Base-by-base conservation (phyloP, 2,113 vertebrate species). In the Motacilla alba region DNA sequence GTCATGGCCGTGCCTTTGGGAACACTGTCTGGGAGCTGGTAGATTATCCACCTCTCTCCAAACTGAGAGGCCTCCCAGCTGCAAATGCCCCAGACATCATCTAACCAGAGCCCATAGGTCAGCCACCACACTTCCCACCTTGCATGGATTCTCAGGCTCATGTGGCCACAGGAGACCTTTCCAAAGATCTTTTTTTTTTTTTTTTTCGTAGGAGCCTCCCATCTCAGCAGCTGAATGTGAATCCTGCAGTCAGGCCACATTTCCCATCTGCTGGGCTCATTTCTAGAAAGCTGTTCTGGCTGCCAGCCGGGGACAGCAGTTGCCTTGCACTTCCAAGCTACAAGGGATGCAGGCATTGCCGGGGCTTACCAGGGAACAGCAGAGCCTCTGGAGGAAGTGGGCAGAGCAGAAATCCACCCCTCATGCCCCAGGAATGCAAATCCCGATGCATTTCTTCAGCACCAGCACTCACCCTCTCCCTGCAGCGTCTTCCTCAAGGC, bases 241-340 rank as follows among this genome's bases (percentile, higher is more conserved):
- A 69, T 68, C 21, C 53, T 84, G 33, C 90, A 89, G 69, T 66
- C 59, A 92, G 59, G 49, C 41, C 7, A 7, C 24, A 33, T 67
- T 89, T 82, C 62, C 70, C 49, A 60, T 55, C 49, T 89, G 73
- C 66, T 69, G 52, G 59, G 72, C 31, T 80, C 62, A 59, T 69
- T 92, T 90, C 63, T 72, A 92, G 68, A 62, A 92, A 92, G 72
- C 24, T 7, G 23, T 81, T 70, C 68, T 66, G 73, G 56, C 89
- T 84, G 7, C 30, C 43, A 79, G 67, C 33, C 64, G 43, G 52
- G 52, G 72, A 89, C 37, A 62, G 53, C 52, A 60, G 73, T 82
- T 20, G 1, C 52, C 37, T 79, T 58, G 44, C 80, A n/a, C 66
- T 83, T 59, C 30, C 35, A 83, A 83, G 68, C 39, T 90, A 82